Base-by-base conservation (phyloP, 2,888 invertebrate genomes). In the Acrobeloides nanus region DNA sequence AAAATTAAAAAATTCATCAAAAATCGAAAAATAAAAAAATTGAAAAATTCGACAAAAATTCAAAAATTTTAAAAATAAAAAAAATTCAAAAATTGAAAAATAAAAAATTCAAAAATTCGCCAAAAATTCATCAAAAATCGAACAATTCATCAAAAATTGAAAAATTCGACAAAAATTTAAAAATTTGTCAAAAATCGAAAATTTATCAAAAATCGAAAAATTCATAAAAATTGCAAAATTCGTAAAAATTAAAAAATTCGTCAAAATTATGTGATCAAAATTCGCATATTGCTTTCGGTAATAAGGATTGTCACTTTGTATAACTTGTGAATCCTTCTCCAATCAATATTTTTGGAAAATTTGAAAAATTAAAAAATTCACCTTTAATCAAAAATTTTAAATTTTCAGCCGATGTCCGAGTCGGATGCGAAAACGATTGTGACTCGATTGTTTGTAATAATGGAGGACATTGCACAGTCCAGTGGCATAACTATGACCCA, bases 391-490 rank as follows among this genome's bases (percentile, higher is more conserved):
- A 39, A 12, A 20, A 20, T 20, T 20, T 39, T n/a, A 41, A 23
- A 23, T 29, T 44, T 61, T 48, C 38, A 62, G 63, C 45, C 15
- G 46, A 53, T 8, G 53, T 66, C 15, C 59, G 57, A 46, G 38
- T 43, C 17, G 66, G 66, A 5, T 68, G 68, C 43, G 51, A 61
- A 21, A 51, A 60, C 31, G 57, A 55, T 17, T 68, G 68, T 33
- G 57, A 56, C 3, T 20, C 53, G 7, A 32, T 68, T 23, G 21
- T 50, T n/a, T 68, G 68, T 48, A 26, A 54, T 7, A 64, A 68
- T 40, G 64, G 66, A 3, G 68, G 68, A 1, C 67, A 68, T 40
- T 68, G 68, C 33, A 52, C 62, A 1, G 61, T 64, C 12, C 58
- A 51, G n/a, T 68, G 67, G 68, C 53, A 47, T 12, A 61, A 64